phyloP scores from a whole-genome alignment of 2,113 vertebrate genomes.

The Cacatua alba region DNA sequence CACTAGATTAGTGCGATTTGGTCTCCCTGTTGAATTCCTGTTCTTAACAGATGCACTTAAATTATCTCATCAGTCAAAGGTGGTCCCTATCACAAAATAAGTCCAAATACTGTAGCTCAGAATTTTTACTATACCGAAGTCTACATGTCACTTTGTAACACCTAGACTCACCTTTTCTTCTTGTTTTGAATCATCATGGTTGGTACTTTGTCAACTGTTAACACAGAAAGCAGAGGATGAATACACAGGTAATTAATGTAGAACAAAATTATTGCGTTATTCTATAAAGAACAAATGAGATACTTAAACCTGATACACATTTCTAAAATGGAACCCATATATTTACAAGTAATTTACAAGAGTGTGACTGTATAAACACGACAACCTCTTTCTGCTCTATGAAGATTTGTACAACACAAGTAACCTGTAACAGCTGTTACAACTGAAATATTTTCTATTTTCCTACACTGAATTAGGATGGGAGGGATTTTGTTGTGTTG shows the following conservation, averaged over 20 bases:
- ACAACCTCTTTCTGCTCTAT: background rate
- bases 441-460: conserved; percentile 19
- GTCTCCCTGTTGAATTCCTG: background rate
- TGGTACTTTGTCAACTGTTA: background rate
- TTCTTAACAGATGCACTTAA: background rate
- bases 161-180: background rate
- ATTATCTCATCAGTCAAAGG: background rate
- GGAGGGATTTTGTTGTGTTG: background rate
- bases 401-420: background rate
- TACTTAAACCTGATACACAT: background rate
- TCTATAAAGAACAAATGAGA: background rate
- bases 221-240: background rate
- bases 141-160: background rate
- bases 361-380: background rate
- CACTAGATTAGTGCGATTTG: background rate
- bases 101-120: background rate
- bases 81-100: background rate
- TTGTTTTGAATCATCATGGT: background rate
- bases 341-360: background rate
- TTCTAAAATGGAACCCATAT: background rate
- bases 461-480: background rate
- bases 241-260: background rate
- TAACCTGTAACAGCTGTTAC: background rate
- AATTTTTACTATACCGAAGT: background rate
- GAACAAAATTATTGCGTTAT: background rate